Evolutionary conservation across 2,888 invertebrate genomes (phyloP), one percentile per base, ranked within the genome.

Genomic region (Plebejus melissa): DNA sequence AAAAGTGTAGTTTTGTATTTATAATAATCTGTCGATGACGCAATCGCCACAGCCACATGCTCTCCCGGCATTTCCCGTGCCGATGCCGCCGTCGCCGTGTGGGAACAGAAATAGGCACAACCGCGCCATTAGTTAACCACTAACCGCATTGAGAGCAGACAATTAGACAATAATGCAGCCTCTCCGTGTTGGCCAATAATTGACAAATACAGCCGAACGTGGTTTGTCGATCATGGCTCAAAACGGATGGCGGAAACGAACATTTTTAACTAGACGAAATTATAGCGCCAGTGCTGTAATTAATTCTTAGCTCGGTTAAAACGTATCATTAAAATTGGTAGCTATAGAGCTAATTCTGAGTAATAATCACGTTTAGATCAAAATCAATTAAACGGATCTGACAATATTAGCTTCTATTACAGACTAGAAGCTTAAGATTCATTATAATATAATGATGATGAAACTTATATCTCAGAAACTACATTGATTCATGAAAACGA

Each of bases 11-110:
- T 69, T 69, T 38, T 69, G n/a, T 70, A 65, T 65, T 65, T 65
- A 65, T 70, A 70, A 54, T 72, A 72, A 72, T 72, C 72, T 13
- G 28, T 72, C 46, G 5, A 54, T 72, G 72, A 72, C 72, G 72
- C 46, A 46, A 72, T 46, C 50, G 13, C 46, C 28, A 32, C 72
- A 46, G 13, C 46, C 28, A 32, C 72, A 46, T 46, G 72, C 72
- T 54, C 72, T 28, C 22, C 32, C 72, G 41, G 41, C 70, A 70
- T 70, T 70, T 22, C 70, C 70, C 70, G 65, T 32, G 2, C 41
- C 22, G n/a, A n/a, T 32, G 2, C 2, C 32, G 32, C 32, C 32
- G 32, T 32, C 32, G 32, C 1, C 32, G 70, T 70, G 70, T 70
- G 41, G 41, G 70, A 70, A 70, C 41, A 70, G 28, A 70, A 70